These are phyloP conservation scores for Carassius gibelio DNA, from an alignment of 2,113 vertebrate species.

Conservation along the genomic window DNA sequence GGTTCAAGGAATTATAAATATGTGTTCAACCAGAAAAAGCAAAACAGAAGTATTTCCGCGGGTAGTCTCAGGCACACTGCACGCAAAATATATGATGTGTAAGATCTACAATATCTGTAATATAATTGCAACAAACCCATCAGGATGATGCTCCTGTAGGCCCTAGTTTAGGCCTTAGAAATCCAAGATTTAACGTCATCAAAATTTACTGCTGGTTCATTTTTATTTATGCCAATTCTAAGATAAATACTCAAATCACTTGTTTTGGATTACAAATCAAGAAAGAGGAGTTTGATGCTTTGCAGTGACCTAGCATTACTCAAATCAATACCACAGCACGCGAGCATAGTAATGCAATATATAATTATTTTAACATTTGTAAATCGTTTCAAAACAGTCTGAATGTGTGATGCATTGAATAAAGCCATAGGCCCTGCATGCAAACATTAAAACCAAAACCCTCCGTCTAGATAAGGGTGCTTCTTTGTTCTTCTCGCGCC, in stretches of 20 bases:
- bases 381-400: background rate
- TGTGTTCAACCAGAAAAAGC: background rate
- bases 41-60: background rate
- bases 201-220: background rate
- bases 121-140: background rate
- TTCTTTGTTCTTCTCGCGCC: conserved; percentile 75
- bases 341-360: background rate
- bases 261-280: background rate
- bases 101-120: no score
- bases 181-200: background rate
- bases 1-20: background rate
- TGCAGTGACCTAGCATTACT: background rate
- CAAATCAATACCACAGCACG: no score
- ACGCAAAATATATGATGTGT: background rate
- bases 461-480: background rate
- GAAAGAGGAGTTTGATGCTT: background rate
- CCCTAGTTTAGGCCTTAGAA: background rate
- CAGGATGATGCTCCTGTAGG: background rate
- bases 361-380: background rate
- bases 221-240: background rate
- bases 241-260: background rate
- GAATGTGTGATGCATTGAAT: background rate
- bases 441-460: background rate
- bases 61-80: background rate
- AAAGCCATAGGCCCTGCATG: background rate